Evolutionary conservation across 2,797 vertebrate species (phyloP).

Genomic region (Brotula barbata): DNA sequence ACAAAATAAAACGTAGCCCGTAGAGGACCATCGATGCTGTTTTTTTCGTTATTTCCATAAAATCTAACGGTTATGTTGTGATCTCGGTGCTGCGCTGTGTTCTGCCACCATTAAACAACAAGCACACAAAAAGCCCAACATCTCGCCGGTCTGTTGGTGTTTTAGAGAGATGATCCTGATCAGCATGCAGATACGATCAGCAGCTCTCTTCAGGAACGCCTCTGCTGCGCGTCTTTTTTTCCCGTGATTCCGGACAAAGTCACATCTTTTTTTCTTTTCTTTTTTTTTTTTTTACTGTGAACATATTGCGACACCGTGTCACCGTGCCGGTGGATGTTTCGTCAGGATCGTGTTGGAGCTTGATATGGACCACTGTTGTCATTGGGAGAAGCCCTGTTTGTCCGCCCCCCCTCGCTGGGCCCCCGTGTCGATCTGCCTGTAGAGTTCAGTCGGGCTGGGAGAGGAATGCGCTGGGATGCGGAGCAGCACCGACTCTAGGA

Average conservation of each 20-base stretch:
- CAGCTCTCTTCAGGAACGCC: not conserved
- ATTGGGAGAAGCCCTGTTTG: constrained; percentile 74
- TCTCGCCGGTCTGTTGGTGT: not conserved
- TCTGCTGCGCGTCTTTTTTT: not conserved
- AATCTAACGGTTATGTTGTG: too few species aligned
- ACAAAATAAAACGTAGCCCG: too few species aligned
- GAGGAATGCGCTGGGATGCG: constrained; percentile 81
- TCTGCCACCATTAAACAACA: too few species aligned
- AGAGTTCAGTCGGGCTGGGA: constrained; percentile 73
- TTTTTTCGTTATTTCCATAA: too few species aligned
- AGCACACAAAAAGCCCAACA: too few species aligned
- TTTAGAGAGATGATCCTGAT: not conserved
- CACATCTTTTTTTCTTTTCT: constrained; percentile 5
- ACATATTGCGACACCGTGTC: constrained; percentile 53
- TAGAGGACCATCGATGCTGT: too few species aligned
- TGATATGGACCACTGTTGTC: constrained; percentile 76
- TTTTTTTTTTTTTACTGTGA: constrained; percentile 5
- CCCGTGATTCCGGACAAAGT: constrained; percentile 14
- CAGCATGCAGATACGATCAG: not conserved
- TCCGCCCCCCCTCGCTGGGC: constrained; percentile 73
- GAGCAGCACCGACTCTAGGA: constrained; percentile 68
- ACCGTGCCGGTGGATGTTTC: constrained; percentile 53
- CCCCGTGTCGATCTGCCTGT: constrained; percentile 72
- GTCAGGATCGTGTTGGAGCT: constrained; percentile 60
- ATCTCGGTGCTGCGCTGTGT: too few species aligned